phyloP scores from a whole-genome alignment of 2,797 vertebrate genomes.

The Dipus sagitta region DNA sequence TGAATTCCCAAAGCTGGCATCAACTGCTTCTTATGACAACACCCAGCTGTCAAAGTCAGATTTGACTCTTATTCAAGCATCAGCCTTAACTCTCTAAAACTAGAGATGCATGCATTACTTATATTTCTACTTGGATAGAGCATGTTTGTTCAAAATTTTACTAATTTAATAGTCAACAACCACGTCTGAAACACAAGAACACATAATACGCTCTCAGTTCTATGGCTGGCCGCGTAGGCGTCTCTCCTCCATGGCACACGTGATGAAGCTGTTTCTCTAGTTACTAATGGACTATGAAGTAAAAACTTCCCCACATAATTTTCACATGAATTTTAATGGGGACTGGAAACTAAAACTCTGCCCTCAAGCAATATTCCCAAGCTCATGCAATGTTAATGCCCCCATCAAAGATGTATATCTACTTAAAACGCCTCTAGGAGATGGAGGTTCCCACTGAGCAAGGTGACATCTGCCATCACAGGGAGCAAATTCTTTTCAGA shows the following conservation, averaged over 20 bases:
- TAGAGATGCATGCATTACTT: background rate
- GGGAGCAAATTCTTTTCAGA: background rate
- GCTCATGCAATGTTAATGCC: conserved; percentile 69
- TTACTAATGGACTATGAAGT: background rate
- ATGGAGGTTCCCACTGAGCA: conserved; percentile 13
- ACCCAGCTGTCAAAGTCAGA: conserved; percentile 32
- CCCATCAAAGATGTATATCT: conserved; percentile 71
- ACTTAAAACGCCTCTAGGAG: conserved; percentile 47
- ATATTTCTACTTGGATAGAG: background rate
- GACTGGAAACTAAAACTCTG: conserved; percentile 37
- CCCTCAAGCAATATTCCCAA: conserved; percentile 36
- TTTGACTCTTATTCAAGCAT: background rate
- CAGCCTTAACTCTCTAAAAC: background rate
- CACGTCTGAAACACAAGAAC: background rate
- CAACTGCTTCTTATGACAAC: background rate
- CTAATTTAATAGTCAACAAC: background rate
- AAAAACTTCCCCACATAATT: conserved; percentile 40
- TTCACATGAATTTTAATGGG: conserved; percentile 66
- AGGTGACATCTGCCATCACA: conserved; percentile 40
- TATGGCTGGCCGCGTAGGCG: too few relatives aligned
- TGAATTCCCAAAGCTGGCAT: conserved; percentile 12
- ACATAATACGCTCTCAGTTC: background rate
- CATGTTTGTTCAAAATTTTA: background rate
- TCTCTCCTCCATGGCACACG: fast-evolving
- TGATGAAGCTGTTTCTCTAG: background rate